Percentiles rank a stretch among this genome's conserved stretches.
Evolutionary conservation across 92 coral and sea anemone genomes (phyloP).

Genomic region (Parazoanthus swiftii): DNA sequence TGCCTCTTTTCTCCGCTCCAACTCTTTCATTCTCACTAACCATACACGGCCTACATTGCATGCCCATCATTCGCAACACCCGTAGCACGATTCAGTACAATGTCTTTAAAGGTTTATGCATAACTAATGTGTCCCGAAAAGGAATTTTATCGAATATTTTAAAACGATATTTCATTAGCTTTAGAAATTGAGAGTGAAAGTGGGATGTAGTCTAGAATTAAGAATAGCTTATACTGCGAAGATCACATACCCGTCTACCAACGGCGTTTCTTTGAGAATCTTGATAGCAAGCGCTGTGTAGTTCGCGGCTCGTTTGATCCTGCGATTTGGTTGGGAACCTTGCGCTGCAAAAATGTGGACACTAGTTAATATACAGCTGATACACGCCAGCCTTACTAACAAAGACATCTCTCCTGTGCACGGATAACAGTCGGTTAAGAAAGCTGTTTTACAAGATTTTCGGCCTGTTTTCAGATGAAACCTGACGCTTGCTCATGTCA

Average conservation of each 20-base stretch:
- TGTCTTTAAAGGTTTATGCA: no score
- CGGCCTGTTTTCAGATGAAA: no score
- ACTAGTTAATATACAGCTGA: background rate
- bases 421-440: background rate
- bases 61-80: no score
- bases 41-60: no score
- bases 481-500: background rate
- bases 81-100: no score
- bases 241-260: constrained; percentile 60
- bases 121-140: no score
- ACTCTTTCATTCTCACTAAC: no score
- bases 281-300: constrained; percentile 51
- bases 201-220: no score
- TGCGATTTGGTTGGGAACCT: constrained; percentile 8
- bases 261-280: constrained; percentile 51
- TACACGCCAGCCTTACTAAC: background rate
- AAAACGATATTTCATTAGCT: no score
- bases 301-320: constrained; percentile 30
- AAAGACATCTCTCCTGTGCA: background rate
- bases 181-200: no score
- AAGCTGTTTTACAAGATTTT: background rate
- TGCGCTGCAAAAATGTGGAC: background rate
- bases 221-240: background rate
- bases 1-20: no score
- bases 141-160: no score